These are phyloP conservation scores for Aegypius monachus DNA, from an alignment of 2,113 vertebrate genomes.

Conservation along the genomic window DNA sequence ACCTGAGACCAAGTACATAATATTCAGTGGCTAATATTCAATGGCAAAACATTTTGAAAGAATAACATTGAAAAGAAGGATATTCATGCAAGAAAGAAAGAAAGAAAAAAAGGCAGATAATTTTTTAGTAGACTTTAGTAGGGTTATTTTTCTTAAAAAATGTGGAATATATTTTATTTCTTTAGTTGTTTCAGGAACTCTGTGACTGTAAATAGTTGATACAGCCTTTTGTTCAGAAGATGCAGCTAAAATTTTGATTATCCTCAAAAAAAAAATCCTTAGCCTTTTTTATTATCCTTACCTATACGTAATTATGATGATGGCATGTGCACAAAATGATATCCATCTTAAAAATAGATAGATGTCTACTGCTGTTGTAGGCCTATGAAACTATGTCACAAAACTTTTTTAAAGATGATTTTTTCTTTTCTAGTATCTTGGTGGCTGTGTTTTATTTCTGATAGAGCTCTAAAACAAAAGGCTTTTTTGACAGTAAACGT, in stretches of 20 bases:
- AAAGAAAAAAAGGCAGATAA: accelerated
- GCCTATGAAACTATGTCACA: background rate
- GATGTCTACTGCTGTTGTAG: background rate
- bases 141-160: background rate
- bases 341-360: background rate
- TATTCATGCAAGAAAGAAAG: background rate
- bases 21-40: background rate
- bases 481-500: background rate
- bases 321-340: background rate
- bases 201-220: background rate
- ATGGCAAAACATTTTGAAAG: background rate
- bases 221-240: background rate
- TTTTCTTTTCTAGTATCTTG: background rate
- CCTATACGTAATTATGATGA: background rate
- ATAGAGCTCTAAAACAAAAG: background rate
- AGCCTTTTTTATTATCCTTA: background rate
- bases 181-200: background rate
- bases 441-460: background rate
- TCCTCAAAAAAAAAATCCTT: background rate
- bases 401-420: background rate
- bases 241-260: background rate
- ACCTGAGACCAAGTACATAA: background rate
- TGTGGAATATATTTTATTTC: background rate
- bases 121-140: background rate
- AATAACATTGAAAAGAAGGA: background rate